A percentile compares a stretch with the other conserved stretches of the same genome.
Conservation (phyloP, 2,888 invertebrate genomes). For the Pseudanteris insignis region DNA sequence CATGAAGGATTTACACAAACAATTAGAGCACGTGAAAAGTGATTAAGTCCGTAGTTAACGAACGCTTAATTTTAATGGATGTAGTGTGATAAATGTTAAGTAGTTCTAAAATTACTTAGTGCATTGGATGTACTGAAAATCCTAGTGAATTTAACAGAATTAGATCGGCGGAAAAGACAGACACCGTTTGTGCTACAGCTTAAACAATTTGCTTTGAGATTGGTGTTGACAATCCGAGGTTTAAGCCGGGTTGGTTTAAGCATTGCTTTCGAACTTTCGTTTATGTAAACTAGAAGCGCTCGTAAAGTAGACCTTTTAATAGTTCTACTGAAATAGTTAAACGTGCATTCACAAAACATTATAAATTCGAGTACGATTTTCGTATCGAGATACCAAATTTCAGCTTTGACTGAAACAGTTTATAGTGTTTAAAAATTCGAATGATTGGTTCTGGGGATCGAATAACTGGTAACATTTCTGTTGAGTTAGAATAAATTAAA, state of each 20-base stretch:
- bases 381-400: too few relatives aligned
- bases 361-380: not conserved
- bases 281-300: slow-evolving; percentile 38
- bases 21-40: too few relatives aligned
- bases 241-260: slow-evolving; percentile 44
- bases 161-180: slow-evolving; percentile 42
- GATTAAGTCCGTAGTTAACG: too few relatives aligned
- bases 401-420: too few relatives aligned
- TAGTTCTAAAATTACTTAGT: slow-evolving; percentile 38
- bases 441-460: too few relatives aligned
- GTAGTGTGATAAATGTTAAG: slow-evolving; percentile 32
- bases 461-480: too few relatives aligned
- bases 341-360: slow-evolving; percentile 22
- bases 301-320: slow-evolving; percentile 41
- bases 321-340: slow-evolving; percentile 25
- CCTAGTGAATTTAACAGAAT: slow-evolving; percentile 40
- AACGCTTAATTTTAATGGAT: slow-evolving; percentile 24
- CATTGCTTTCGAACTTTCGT: slow-evolving; percentile 44
- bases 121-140: slow-evolving; percentile 36
- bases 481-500: too few relatives aligned
- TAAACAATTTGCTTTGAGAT: slow-evolving; percentile 44
- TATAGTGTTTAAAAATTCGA: too few relatives aligned
- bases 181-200: slow-evolving; percentile 41
- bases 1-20: too few relatives aligned
- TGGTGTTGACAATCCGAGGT: slow-evolving; percentile 45